A percentile compares a stretch with the other conserved stretches of the same genome.
phyloP scores from a whole-genome alignment of 2,888 invertebrate genomes.

The Scaptomyza parva region DNA sequence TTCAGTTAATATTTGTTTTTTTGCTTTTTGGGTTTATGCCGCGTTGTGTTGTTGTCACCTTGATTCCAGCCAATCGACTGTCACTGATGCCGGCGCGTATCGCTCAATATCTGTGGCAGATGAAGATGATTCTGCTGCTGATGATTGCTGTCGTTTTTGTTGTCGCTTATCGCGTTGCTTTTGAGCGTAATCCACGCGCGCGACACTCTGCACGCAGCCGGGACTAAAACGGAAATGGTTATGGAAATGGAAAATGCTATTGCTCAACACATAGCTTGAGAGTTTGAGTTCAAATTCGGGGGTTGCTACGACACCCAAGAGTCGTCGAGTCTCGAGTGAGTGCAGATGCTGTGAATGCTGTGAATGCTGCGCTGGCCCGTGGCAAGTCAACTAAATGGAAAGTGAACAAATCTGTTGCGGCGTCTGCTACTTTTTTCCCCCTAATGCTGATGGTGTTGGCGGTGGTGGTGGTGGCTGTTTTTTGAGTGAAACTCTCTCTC shows the following conservation, averaged over 20 bases:
- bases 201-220: conserved; percentile 56
- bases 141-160: conserved; percentile 19
- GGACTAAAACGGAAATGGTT: conserved; percentile 64
- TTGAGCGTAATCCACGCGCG: conserved; percentile 73
- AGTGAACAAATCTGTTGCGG: conserved; percentile 68
- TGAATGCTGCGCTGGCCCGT: conserved; percentile 54
- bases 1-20: too few species aligned
- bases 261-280: conserved; percentile 13
- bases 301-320: too few species aligned
- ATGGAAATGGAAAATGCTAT: conserved; percentile 12
- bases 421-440: conserved; percentile 22
- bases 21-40: conserved; percentile 24
- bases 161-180: conserved; percentile 48
- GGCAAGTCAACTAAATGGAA: conserved; percentile 77
- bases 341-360: conserved; percentile 65
- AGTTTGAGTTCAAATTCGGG: conserved; percentile 47
- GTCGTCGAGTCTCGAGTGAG: conserved; percentile 53
- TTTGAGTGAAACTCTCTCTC: conserved; percentile 49
- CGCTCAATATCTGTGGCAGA: conserved; percentile 55
- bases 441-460: conserved; percentile 25
- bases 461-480: conserved; percentile 37
- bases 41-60: conserved; percentile 78
- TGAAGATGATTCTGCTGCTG: conserved; percentile 42
- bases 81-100: conserved; percentile 71
- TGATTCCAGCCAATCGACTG: conserved; percentile 83